Conservation (phyloP, 2,113 vertebrate species). For the Rhinolophus sinicus region DNA sequence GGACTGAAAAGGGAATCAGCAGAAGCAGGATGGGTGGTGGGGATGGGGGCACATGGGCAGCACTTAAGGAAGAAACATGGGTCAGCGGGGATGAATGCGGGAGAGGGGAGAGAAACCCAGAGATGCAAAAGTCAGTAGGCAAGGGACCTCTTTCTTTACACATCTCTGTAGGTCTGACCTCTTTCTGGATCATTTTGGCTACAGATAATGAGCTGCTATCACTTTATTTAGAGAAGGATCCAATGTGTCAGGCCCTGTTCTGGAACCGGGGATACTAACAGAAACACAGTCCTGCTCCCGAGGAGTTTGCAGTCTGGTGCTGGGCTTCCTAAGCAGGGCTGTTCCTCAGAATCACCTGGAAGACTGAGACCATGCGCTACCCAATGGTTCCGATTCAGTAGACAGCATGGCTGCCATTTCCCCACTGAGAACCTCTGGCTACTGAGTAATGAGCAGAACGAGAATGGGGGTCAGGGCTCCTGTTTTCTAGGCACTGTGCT, state of each 20-base stretch:
- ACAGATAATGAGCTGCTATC: background rate
- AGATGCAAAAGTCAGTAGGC: accelerated
- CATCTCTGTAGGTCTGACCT: background rate
- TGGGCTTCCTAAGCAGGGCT: background rate
- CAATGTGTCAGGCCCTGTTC: background rate
- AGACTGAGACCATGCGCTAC: accelerated
- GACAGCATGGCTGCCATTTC: background rate
- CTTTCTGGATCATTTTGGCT: background rate
- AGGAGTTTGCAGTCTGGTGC: background rate
- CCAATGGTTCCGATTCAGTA: accelerated
- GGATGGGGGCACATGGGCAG: accelerated
- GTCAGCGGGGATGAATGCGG: accelerated
- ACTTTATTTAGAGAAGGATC: background rate
- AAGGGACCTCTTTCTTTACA: background rate
- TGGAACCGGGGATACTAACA: background rate
- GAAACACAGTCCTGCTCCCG: background rate
- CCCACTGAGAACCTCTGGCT: background rate
- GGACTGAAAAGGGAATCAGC: background rate
- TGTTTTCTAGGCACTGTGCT: background rate
- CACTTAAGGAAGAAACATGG: background rate
- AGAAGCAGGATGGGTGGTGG: background rate
- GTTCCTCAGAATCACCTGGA: background rate
- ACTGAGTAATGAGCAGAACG: background rate
- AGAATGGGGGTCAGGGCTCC: background rate
- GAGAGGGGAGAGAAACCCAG: background rate